A percentile compares a stretch with the other conserved stretches of the same genome.
Conservation (phyloP, 1,140 invertebrate species). For the Telenomus remus region DNA sequence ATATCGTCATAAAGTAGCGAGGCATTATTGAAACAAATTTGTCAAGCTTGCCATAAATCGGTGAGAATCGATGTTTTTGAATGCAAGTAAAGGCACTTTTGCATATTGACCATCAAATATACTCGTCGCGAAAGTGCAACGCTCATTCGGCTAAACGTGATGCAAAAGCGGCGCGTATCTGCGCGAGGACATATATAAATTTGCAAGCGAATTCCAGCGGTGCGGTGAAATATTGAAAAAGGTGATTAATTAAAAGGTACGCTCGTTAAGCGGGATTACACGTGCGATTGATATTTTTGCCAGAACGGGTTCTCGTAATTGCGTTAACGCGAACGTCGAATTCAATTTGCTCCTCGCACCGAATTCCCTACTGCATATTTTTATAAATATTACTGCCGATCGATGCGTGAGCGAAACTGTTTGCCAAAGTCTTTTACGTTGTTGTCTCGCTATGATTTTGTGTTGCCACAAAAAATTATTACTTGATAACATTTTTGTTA, state of each 20-base stretch:
- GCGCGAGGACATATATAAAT: conserved; percentile 57
- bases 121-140: conserved; percentile 52
- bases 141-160: conserved; percentile 58
- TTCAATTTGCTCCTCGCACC: conserved; percentile 66
- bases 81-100: conserved; percentile 58
- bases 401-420: conserved; percentile 34
- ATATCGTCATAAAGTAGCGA: conserved; percentile 43
- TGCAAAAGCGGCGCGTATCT: conserved; percentile 52
- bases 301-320: conserved; percentile 65
- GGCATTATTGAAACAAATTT: conserved; percentile 55
- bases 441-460: not conserved
- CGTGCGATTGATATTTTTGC: conserved; percentile 71
- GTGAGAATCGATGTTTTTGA: conserved; percentile 45
- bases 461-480: not conserved
- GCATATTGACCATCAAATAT: conserved; percentile 60
- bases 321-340: conserved; percentile 67
- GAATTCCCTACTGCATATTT: conserved; percentile 54
- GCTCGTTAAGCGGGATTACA: conserved; percentile 70
- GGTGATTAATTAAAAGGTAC: conserved; percentile 70
- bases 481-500: not conserved
- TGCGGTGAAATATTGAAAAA: conserved; percentile 67
- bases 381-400: conserved; percentile 51
- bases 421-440: conserved; percentile 11
- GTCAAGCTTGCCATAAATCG: conserved; percentile 54
- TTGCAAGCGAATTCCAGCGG: conserved; percentile 54